Conservation (phyloP, 2,113 vertebrate genomes). For the Oreotrochilus melanogaster region DNA sequence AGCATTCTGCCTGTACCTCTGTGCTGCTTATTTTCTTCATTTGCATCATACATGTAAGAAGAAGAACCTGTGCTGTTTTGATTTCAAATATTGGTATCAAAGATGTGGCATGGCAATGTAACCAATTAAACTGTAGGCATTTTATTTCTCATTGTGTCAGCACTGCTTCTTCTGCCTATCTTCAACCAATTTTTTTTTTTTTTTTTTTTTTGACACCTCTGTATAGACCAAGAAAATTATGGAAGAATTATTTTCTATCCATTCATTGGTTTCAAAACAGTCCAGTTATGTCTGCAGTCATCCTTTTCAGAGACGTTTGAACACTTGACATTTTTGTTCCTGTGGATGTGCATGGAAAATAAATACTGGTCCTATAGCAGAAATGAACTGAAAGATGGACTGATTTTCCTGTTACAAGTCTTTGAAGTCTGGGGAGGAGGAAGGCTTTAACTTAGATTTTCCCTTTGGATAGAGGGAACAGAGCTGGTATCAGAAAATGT, state of each 20-base stretch:
- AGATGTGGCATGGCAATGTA: neutral
- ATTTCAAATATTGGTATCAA: neutral
- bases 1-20: neutral
- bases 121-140: neutral
- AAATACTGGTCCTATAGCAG: neutral
- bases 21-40: neutral
- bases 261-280: neutral
- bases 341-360: neutral
- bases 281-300: neutral
- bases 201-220: neutral
- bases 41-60: neutral
- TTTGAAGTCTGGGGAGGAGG: neutral
- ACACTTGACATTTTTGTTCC: neutral
- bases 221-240: neutral
- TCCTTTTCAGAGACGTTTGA: conserved; percentile 1
- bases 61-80: neutral
- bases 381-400: neutral
- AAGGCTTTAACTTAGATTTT: neutral
- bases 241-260: neutral
- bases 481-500: neutral
- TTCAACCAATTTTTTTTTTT: neutral
- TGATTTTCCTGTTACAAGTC: neutral
- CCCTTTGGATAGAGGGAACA: neutral
- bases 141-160: neutral
- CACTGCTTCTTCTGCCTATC: neutral